Evolutionary conservation across 2,888 invertebrate species (phyloP).

Genomic region (Danaus chrysippus): DNA sequence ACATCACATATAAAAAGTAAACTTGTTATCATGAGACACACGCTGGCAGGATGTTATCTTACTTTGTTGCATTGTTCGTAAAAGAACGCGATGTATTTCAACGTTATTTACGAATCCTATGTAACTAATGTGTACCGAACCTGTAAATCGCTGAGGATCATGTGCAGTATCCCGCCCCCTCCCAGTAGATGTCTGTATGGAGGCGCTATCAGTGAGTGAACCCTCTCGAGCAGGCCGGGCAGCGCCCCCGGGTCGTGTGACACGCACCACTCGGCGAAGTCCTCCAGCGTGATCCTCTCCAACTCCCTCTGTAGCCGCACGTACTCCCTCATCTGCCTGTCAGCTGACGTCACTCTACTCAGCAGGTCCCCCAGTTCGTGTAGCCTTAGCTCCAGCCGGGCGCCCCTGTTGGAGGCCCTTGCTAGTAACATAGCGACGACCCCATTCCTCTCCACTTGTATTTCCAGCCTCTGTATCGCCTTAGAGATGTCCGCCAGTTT

Average conservation of each 20-base stretch:
- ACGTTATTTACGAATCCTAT: background rate
- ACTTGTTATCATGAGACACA: background rate
- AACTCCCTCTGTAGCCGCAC: slow-evolving; percentile 71
- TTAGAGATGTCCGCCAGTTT: slow-evolving; percentile 57
- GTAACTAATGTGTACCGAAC: slow-evolving; percentile 42
- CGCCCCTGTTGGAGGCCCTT: slow-evolving; percentile 55
- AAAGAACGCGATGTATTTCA: background rate
- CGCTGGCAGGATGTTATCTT: slow-evolving; percentile 1
- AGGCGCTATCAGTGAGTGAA: slow-evolving; percentile 81
- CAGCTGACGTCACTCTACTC: slow-evolving; percentile 78
- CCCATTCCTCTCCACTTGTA: slow-evolving; percentile 50
- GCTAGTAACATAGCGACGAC: slow-evolving; percentile 56
- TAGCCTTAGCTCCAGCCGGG: slow-evolving; percentile 79
- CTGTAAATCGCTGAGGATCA: slow-evolving; percentile 60
- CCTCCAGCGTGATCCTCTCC: slow-evolving; percentile 82
- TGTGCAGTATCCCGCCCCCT: slow-evolving; percentile 63
- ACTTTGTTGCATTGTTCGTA: slow-evolving; percentile 1
- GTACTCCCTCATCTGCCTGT: slow-evolving; percentile 80
- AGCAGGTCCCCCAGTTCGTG: slow-evolving; percentile 81
- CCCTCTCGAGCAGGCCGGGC: slow-evolving; percentile 81
- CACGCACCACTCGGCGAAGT: slow-evolving; percentile 84
- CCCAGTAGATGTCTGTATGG: slow-evolving; percentile 63
- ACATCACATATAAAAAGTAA: background rate
- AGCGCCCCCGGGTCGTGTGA: slow-evolving; percentile 83
- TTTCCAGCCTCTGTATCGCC: slow-evolving; percentile 54